Base-by-base conservation (phyloP, 2,113 vertebrate species). In the Callopanchax toddi region DNA sequence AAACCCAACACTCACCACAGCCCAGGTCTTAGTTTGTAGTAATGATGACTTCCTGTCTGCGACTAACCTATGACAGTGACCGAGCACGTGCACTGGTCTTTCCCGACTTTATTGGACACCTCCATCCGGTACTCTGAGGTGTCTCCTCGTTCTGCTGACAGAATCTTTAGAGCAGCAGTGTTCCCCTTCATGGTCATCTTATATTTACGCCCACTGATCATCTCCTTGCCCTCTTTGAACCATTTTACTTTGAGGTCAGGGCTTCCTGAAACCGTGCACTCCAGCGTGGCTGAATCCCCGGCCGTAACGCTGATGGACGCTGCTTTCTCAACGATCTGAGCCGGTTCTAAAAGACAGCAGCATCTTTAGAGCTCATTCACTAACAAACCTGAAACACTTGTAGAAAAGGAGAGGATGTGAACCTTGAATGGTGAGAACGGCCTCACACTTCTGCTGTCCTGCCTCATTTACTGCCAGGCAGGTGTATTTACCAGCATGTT, bases 211-310 rank as follows among this genome's bases (percentile, higher is more conserved):
- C 96, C 94, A 67, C 93, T 83, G 60, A 88, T 87, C 74, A 99
- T 85, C 43, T 95, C 93, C 20, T 92, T 97, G 50, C 93, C 94
- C 1, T 97, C 92, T 92, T 91, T 96, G 75, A 97, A 94, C 97
- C 97, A 99, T 66, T 95, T 97, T 17, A 93, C 92, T 91, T 95
- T 97, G 25, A 99, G 92, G n/a, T 97, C 95, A 55, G 95, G 95
- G 79, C 94, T 97, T 88, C 97, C 97, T 64, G 93, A 74, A 16
- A 99, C 87, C 0, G 91, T 93, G 51, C 94, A 96, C 68, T 96
- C 94, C 90, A 99, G 87, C 4, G 93, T 87, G 56, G 94, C 95
- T 16, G 94, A 91, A 34, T 96, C 94, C 7, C 97, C 96, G 10
- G 94, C 92, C 2, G 95, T 98, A 79, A 98, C 95, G 62, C 95